These are phyloP conservation scores for Ochropacha duplaris DNA, from an alignment of 2,888 invertebrate species.

Conservation along the genomic window DNA sequence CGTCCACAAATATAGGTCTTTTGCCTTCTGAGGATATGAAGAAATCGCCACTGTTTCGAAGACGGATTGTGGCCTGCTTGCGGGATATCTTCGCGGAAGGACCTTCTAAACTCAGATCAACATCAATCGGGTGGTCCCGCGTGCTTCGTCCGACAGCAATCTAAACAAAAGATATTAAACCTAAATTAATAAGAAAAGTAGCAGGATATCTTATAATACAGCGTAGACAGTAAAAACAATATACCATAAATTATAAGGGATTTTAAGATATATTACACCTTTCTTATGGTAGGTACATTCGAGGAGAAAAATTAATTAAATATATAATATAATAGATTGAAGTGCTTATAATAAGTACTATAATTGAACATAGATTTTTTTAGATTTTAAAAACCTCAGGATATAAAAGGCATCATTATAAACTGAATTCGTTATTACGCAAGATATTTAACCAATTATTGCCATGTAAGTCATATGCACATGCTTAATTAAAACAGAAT, in stretches of 20 bases:
- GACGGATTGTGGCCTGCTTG: slow-evolving; percentile 94
- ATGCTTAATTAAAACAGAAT: slow-evolving; percentile 50
- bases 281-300: background rate
- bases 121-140: slow-evolving; percentile 94
- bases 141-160: slow-evolving; percentile 96
- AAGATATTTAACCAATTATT: slow-evolving; percentile 33
- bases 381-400: too few relatives aligned
- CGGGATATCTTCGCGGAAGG: slow-evolving; percentile 97
- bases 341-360: too few relatives aligned
- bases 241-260: background rate
- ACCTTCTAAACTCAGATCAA: slow-evolving; percentile 96
- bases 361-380: too few relatives aligned
- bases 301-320: background rate
- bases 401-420: background rate
- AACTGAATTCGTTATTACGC: slow-evolving; percentile 7
- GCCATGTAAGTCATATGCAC: slow-evolving; percentile 31
- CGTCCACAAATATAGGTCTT: slow-evolving; percentile 96
- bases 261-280: background rate
- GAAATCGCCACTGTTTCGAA: slow-evolving; percentile 97
- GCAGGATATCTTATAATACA: background rate
- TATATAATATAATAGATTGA: too few relatives aligned
- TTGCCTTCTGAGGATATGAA: slow-evolving; percentile 97
- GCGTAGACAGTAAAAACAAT: slow-evolving; percentile 5
- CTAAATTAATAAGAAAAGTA: background rate
- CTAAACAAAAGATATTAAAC: slow-evolving; percentile 55